Evolutionary conservation across 2,113 vertebrate genomes (phyloP).

Genomic region (Garra rufa): DNA sequence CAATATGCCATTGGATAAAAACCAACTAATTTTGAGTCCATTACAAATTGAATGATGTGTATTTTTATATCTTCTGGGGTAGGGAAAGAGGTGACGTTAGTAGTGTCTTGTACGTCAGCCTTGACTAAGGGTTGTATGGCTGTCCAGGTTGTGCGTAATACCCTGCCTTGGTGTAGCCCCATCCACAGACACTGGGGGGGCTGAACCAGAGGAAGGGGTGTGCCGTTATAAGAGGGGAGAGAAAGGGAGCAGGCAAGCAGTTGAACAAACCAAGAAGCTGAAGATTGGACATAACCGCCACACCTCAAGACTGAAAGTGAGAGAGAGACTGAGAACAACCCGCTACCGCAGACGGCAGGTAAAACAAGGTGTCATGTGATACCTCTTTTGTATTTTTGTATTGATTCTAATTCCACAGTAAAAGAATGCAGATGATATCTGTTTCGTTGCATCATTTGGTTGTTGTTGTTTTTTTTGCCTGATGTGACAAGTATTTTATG

Average conservation of each 20-base stretch:
- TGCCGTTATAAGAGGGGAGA: slow-evolving; percentile 80
- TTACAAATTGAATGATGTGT: slow-evolving; percentile 26
- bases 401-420: slow-evolving; percentile 12
- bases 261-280: slow-evolving; percentile 72
- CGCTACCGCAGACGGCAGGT: slow-evolving; percentile 66
- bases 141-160: slow-evolving; percentile 66
- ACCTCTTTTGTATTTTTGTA: slow-evolving; percentile 41
- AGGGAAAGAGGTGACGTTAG: slow-evolving; percentile 67
- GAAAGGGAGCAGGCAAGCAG: slow-evolving; percentile 71
- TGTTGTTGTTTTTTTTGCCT: not conserved
- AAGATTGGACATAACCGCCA: slow-evolving; percentile 70
- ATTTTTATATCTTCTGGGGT: slow-evolving; percentile 50
- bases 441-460: not conserved
- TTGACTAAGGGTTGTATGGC: slow-evolving; percentile 59
- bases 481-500: not conserved
- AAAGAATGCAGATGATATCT: not conserved
- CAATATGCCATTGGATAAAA: not conserved
- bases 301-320: slow-evolving; percentile 44
- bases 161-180: slow-evolving; percentile 63
- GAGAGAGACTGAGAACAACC: slow-evolving; percentile 58
- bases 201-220: slow-evolving; percentile 75
- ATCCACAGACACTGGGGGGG: slow-evolving; percentile 56
- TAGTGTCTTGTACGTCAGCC: slow-evolving; percentile 68
- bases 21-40: not conserved
- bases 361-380: slow-evolving; percentile 56